phyloP scores from a whole-genome alignment of 2,888 invertebrate genomes.

The Vesta saturnalis region DNA sequence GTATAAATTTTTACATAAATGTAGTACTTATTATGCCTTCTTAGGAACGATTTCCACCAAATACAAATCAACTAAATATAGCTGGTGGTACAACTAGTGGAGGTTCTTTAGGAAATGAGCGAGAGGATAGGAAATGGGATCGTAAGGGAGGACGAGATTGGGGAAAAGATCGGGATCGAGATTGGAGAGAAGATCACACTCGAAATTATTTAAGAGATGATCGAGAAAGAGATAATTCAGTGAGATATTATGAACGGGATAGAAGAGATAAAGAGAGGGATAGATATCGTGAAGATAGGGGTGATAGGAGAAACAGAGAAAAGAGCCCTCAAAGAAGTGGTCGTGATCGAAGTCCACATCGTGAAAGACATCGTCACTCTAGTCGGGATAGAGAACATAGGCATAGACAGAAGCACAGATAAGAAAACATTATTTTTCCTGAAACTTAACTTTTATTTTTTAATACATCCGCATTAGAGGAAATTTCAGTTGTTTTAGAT shows the following conservation, averaged over 20 bases:
- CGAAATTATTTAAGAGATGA: conserved; percentile 56
- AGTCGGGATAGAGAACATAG: conserved; percentile 47
- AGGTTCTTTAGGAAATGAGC: conserved; percentile 50
- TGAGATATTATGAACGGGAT: conserved; percentile 50
- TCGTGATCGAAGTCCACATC: conserved; percentile 31
- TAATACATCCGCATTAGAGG: neutral
- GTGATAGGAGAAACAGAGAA: conserved; percentile 55
- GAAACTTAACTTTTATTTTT: neutral
- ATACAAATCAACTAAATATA: conserved; percentile 49
- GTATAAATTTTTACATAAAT: neutral
- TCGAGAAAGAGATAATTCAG: conserved; percentile 49
- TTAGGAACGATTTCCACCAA: conserved; percentile 57
- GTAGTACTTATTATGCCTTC: conserved; percentile 24
- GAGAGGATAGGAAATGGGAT: conserved; percentile 48
- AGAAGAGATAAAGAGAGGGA: conserved; percentile 42
- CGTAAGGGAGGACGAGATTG: conserved; percentile 48
- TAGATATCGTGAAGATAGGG: conserved; percentile 53
- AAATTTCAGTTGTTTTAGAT: neutral
- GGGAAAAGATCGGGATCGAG: conserved; percentile 47
- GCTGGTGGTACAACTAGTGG: conserved; percentile 21
- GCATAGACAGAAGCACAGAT: conserved; percentile 44
- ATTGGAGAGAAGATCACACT: conserved; percentile 52
- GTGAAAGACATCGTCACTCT: conserved; percentile 35
- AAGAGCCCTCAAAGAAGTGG: conserved; percentile 59
- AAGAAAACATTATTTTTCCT: conserved; percentile 4